Base-by-base conservation (phyloP, 2,888 invertebrate genomes). In the Andrena bicolor region DNA sequence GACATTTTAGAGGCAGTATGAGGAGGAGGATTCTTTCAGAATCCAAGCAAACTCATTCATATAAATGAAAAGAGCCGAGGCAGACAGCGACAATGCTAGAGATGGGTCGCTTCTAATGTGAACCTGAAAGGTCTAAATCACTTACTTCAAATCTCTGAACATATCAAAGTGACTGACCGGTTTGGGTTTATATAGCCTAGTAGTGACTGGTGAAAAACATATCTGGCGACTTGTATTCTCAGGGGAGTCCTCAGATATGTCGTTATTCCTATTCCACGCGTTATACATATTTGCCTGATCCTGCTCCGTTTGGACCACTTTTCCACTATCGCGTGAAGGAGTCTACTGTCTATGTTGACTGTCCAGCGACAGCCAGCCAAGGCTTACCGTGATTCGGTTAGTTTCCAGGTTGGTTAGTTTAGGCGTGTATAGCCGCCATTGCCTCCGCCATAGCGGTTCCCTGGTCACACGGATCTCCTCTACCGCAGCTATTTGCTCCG, bases 391-490 rank as follows among this genome's bases (percentile, higher is more conserved):
- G 64, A 64, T 70, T 79, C 72, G 61, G 83, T 78, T 78, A 86
- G 84, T 82, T 88, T 84, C 76, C 70, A 58, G 72, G 73, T 88
- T 74, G 77, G 88, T 88, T 83, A 74, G 83, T 83, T 87, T 86
- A 88, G 83, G 78, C 83, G 68, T 87, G 64, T 81, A 79, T 48
- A 71, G 75, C 74, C 76, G 72, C 51, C 65, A 41, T 69, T 61
- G 72, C 30, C 66, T 20, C 5, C 26, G 32, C 41, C 5, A 41
- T 41, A 32, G 56, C 68, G 23, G 56, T 66, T 68, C 49, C 32
- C 53, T 70, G 63, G 64, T 66, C 71, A 64, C 65, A 72, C 64
- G 60, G 65, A 72, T 72, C 71, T 63, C 70, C 32, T 70, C 74
- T 73, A 72, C 83, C 76, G 58, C 80, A 82, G 80, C 80, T 86